Conservation (phyloP, 1,140 invertebrate species). For the Dermatophagoides farinae region DNA sequence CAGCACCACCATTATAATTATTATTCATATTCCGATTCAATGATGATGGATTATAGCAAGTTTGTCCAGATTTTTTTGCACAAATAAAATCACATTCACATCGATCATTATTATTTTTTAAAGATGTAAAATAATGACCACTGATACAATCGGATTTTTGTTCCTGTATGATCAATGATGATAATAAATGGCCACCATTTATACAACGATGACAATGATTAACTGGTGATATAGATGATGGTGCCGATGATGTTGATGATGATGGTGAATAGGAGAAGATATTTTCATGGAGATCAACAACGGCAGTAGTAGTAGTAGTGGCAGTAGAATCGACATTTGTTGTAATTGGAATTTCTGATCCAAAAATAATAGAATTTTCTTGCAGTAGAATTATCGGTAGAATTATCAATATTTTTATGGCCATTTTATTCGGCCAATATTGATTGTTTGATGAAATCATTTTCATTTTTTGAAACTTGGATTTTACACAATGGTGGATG, state of each 20-base stretch:
- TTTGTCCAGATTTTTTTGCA: conserved; percentile 1
- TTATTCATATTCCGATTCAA: not conserved
- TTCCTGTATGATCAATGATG: not conserved
- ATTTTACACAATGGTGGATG: too few species aligned
- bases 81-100: conserved; percentile 5
- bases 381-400: too few species aligned
- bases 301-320: not conserved
- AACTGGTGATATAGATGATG: not conserved
- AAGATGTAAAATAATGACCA: not conserved
- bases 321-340: not conserved
- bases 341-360: too few species aligned
- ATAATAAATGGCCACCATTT: not conserved
- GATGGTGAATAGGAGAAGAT: not conserved
- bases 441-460: too few species aligned
- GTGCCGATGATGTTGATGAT: not conserved
- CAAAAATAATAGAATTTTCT: too few species aligned
- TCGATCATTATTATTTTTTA: not conserved
- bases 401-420: too few species aligned
- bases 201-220: not conserved
- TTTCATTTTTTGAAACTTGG: too few species aligned
- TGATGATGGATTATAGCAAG: not conserved
- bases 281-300: not conserved
- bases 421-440: too few species aligned
- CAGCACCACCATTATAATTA: not conserved
- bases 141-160: not conserved